Conservation (phyloP, 2,797 vertebrate genomes). For the Choloepus didactylus region DNA sequence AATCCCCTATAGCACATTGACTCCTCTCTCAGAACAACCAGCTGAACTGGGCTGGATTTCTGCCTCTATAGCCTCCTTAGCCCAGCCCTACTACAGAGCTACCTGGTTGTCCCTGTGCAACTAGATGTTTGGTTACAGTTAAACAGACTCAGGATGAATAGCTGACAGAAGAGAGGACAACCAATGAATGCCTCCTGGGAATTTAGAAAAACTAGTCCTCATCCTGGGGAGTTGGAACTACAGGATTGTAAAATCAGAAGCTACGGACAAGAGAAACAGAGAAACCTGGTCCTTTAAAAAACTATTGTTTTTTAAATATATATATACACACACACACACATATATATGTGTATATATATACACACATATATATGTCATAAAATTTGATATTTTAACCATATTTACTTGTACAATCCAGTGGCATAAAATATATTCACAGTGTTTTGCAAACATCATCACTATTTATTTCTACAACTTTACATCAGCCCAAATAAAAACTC, state of each 20-base stretch:
- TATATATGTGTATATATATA: too few species aligned
- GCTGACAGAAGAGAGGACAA: neutral
- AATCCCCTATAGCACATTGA: neutral
- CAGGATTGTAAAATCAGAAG: neutral
- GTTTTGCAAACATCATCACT: too few species aligned
- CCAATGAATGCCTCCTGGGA: neutral
- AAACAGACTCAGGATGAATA: neutral
- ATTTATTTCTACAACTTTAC: too few species aligned
- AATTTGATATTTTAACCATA: too few species aligned
- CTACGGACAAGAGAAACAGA: neutral
- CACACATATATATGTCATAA: too few species aligned
- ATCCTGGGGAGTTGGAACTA: neutral
- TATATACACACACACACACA: too few species aligned
- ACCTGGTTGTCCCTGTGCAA: neutral
- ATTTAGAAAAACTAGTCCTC: neutral
- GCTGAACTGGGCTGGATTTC: neutral
- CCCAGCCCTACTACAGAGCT: rapidly evolving
- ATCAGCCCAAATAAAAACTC: too few species aligned
- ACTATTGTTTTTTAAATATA: too few species aligned
- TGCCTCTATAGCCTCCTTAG: neutral
- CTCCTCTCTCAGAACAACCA: neutral
- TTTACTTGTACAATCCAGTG: too few species aligned
- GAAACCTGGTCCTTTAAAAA: neutral
- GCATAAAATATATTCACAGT: too few species aligned
- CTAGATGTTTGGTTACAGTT: neutral